These are phyloP conservation scores for Gryon sp. DNA, from an alignment of 1,140 invertebrate genomes.

Conservation along the genomic window DNA sequence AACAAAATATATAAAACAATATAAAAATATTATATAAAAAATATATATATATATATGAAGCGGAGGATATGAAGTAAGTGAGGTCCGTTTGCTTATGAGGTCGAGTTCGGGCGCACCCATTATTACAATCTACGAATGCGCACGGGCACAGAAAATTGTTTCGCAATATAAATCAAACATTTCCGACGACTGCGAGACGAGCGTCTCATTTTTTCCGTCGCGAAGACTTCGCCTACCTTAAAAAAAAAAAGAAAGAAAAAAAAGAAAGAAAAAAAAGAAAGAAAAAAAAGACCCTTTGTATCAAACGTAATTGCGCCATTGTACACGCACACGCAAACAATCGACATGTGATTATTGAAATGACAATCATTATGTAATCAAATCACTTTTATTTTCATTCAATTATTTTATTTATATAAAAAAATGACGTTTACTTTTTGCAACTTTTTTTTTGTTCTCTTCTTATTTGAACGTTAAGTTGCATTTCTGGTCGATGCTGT, in stretches of 20 bases:
- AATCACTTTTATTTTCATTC: neutral
- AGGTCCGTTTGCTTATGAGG: conserved; percentile 54
- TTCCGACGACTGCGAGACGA: conserved; percentile 36
- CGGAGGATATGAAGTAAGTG: conserved; percentile 68
- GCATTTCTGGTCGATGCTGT: no score
- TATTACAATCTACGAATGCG: conserved; percentile 64
- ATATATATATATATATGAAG: no score
- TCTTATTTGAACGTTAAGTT: no score
- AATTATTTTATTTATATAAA: neutral
- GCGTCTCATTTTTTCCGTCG: conserved; percentile 38
- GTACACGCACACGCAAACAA: conserved; percentile 19
- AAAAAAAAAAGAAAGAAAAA: no score
- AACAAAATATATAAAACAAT: no score
- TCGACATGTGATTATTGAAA: conserved; percentile 6
- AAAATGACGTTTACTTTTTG: neutral
- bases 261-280: no score
- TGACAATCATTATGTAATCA: neutral
- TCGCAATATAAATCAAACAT: conserved; percentile 65
- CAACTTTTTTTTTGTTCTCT: no score
- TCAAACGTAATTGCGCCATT: conserved; percentile 33
- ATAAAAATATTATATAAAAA: no score
- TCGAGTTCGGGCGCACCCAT: conserved; percentile 66
- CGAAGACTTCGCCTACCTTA: conserved; percentile 8
- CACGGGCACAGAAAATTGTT: conserved; percentile 63
- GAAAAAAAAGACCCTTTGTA: conserved; percentile 29